phyloP scores from a whole-genome alignment of 2,888 invertebrate species.

The Phlogophora meticulosa region DNA sequence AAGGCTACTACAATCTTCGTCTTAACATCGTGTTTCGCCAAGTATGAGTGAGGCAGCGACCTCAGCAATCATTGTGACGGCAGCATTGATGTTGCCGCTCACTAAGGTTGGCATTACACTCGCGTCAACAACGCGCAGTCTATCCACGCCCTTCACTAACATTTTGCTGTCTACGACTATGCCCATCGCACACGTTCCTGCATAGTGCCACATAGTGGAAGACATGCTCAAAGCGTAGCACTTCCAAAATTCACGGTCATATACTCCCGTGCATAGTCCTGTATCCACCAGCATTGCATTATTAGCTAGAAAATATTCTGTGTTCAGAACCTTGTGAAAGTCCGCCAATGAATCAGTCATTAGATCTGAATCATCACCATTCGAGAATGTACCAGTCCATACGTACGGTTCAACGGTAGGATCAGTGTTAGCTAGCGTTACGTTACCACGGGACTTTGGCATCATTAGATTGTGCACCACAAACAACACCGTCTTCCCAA shows the following conservation, averaged over 20 bases:
- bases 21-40: not conserved
- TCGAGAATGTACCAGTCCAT: constrained; percentile 24
- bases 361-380: constrained; percentile 63
- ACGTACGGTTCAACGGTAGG: constrained; percentile 54
- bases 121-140: constrained; percentile 45
- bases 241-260: constrained; percentile 49
- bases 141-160: constrained; percentile 45
- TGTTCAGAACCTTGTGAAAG: constrained; percentile 65
- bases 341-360: constrained; percentile 64
- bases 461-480: constrained; percentile 45
- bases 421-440: constrained; percentile 50
- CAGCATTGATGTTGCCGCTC: constrained; percentile 45
- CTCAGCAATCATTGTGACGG: constrained; percentile 42
- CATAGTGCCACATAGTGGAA: constrained; percentile 65
- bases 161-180: constrained; percentile 55
- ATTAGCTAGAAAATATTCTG: constrained; percentile 61
- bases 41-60: not conserved
- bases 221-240: constrained; percentile 63
- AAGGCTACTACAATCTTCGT: not conserved
- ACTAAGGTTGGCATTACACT: constrained; percentile 40
- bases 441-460: constrained; percentile 62
- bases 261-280: constrained; percentile 56
- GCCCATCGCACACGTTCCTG: constrained; percentile 63
- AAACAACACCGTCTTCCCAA: constrained; percentile 36
- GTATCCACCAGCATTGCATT: constrained; percentile 63